These are phyloP conservation scores for Glaucomys volans DNA, from an alignment of 2,113 vertebrate genomes.

Conservation along the genomic window DNA sequence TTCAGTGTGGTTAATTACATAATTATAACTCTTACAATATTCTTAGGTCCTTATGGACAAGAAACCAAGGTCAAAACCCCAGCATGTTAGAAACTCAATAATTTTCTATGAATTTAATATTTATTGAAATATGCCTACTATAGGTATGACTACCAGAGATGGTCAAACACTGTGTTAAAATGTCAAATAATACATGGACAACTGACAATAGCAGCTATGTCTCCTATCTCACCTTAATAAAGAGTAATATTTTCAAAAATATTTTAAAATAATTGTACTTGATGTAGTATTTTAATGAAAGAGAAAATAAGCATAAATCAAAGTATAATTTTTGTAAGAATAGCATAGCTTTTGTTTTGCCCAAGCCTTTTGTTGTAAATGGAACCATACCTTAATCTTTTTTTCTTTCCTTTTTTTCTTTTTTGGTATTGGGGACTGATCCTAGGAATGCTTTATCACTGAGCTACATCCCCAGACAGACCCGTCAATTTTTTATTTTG, in stretches of 20 bases:
- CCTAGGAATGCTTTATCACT: too few species aligned
- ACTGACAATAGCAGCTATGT: background rate
- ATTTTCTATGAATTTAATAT: background rate
- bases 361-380: background rate
- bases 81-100: background rate
- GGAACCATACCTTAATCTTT: background rate
- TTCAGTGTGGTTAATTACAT: background rate
- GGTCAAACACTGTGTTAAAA: background rate
- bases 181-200: background rate
- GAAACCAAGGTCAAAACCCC: background rate
- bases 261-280: background rate
- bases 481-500: too few species aligned
- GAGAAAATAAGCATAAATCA: background rate
- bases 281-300: background rate
- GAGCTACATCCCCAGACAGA: too few species aligned
- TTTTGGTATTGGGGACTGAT: too few species aligned
- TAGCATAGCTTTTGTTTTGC: background rate
- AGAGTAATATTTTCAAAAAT: background rate
- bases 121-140: background rate
- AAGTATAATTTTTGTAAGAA: background rate
- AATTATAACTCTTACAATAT: background rate
- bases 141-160: background rate
- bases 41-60: background rate
- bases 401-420: too few species aligned
- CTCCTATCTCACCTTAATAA: background rate